Evolutionary conservation across 2,113 vertebrate genomes (phyloP).

Genomic region (Blennius ocellaris): DNA sequence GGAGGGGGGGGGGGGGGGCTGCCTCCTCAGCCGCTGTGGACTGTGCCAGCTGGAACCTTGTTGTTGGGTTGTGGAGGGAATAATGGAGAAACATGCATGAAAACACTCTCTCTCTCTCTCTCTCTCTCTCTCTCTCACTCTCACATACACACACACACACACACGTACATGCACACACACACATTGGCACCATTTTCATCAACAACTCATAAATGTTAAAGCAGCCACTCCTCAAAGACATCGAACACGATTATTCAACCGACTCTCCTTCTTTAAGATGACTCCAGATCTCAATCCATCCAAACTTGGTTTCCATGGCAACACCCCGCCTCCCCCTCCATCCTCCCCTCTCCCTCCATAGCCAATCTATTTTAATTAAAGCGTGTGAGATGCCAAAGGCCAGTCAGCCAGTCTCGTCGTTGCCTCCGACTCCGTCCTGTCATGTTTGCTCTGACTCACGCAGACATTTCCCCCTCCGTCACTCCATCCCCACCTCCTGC

Average conservation of each 20-base stretch:
- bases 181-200: background rate
- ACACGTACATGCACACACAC: background rate
- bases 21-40: too few species aligned
- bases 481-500: slow-evolving; percentile 4
- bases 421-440: slow-evolving; percentile 55
- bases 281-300: slow-evolving; percentile 39
- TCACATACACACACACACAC: background rate
- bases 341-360: slow-evolving; percentile 40
- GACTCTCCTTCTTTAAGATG: slow-evolving; percentile 26
- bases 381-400: slow-evolving; percentile 74
- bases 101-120: too few species aligned
- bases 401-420: slow-evolving; percentile 45
- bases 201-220: too few species aligned
- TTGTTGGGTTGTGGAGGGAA: too few species aligned
- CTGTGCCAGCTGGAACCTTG: slow-evolving; percentile 28
- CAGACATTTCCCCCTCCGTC: slow-evolving; percentile 31
- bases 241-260: too few species aligned
- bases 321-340: slow-evolving; percentile 49
- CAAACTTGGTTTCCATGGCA: slow-evolving; percentile 65
- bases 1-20: background rate
- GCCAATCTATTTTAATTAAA: slow-evolving; percentile 81
- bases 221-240: too few species aligned
- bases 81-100: too few species aligned
- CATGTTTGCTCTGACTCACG: slow-evolving; percentile 72
- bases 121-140: background rate